phyloP scores from a whole-genome alignment of 2,113 vertebrate species.

The Pantherophis guttatus region DNA sequence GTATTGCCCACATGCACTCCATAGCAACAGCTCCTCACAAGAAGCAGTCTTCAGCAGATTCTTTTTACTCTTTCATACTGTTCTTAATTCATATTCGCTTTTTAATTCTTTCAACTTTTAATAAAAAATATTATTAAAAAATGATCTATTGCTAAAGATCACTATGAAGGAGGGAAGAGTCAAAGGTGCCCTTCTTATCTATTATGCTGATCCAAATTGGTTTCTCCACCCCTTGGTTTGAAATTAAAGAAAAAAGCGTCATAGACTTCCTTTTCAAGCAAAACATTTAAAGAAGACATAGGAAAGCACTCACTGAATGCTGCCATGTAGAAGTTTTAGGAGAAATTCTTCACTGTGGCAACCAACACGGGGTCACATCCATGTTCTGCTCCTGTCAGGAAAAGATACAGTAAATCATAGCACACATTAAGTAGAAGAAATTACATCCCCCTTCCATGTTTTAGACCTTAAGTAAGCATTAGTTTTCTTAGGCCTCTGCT shows the following conservation, averaged over 20 bases:
- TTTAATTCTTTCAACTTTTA: neutral
- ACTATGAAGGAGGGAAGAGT: neutral
- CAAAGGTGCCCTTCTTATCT: no score
- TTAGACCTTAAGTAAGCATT: neutral
- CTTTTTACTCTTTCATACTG: neutral
- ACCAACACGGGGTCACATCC: neutral
- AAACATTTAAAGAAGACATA: neutral
- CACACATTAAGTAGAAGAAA: neutral
- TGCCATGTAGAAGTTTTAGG: neutral
- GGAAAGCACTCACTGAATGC: neutral
- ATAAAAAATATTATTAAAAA: neutral
- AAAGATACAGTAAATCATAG: neutral
- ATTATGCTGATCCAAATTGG: no score
- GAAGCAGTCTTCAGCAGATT: neutral
- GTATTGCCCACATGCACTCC: neutral
- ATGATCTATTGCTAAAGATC: neutral
- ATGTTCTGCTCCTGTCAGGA: neutral
- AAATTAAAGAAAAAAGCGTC: neutral
- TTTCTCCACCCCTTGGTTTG: neutral
- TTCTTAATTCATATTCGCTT: neutral
- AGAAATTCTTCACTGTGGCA: neutral
- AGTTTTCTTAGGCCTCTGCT: neutral
- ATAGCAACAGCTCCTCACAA: neutral
- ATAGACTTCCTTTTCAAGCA: neutral
- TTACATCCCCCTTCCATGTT: neutral